These are phyloP conservation scores for Stomorhina lunata DNA, from an alignment of 2,888 invertebrate species.

Conservation along the genomic window DNA sequence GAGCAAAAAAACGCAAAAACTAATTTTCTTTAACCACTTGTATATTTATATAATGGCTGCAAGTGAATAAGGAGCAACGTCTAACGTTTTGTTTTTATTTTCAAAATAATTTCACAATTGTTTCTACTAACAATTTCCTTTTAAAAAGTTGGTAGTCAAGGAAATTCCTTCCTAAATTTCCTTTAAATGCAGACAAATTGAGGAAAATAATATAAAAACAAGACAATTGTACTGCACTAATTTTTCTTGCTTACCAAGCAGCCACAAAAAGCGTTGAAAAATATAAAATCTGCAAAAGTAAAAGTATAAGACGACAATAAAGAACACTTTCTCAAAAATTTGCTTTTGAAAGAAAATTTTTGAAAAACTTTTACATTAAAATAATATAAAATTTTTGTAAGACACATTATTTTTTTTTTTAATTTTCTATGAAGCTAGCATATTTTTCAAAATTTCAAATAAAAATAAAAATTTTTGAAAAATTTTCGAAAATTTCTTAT, in stretches of 20 bases:
- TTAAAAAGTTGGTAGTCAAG: constrained; percentile 49
- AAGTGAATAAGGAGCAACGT: not conserved
- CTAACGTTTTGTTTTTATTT: not conserved
- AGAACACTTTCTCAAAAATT: no score
- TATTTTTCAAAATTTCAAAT: no score
- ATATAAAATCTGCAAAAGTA: not conserved
- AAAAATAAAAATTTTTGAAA: no score
- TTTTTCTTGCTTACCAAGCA: constrained; percentile 63
- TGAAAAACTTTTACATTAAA: not conserved
- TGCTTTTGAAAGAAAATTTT: no score
- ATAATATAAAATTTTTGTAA: no score
- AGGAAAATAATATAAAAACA: not conserved
- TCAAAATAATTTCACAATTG: constrained; percentile 3
- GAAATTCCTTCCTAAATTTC: constrained; percentile 60
- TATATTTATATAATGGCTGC: not conserved
- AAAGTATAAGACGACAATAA: not conserved
- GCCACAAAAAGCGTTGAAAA: constrained; percentile 11
- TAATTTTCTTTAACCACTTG: not conserved
- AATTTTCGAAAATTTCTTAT: no score
- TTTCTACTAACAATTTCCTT: constrained; percentile 61
- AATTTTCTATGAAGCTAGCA: no score
- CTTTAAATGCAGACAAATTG: constrained; percentile 50
- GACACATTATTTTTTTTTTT: no score
- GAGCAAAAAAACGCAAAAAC: not conserved
- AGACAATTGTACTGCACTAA: constrained; percentile 60